phyloP scores from a whole-genome alignment of 2,797 vertebrate species.

The Pelochelys cantorii region DNA sequence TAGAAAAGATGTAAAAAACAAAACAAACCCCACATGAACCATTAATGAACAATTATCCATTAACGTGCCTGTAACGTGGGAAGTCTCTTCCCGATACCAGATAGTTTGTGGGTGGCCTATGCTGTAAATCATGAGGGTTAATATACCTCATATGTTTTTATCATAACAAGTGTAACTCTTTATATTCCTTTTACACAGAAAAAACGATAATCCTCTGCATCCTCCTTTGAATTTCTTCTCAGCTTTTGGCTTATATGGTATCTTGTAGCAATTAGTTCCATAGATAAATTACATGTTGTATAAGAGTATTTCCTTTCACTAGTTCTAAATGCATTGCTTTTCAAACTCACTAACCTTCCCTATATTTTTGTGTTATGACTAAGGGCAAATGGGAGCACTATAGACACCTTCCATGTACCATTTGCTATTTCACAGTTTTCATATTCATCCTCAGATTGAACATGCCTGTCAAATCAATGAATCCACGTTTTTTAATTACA shows the following conservation, averaged over 20 bases:
- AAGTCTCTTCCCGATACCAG: not conserved
- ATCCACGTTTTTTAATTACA: constrained; percentile 5
- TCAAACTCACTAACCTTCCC: not conserved
- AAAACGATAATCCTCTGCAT: not conserved
- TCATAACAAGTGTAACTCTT: not conserved
- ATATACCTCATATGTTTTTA: not conserved
- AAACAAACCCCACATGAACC: constrained; percentile 57
- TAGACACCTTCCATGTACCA: not conserved
- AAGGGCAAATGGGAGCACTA: not conserved
- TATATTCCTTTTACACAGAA: not conserved
- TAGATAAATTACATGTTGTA: not conserved
- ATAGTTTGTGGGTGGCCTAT: not conserved
- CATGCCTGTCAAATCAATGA: not conserved
- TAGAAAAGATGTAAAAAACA: constrained; percentile 78
- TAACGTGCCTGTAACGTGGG: not conserved
- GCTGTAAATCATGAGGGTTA: not conserved
- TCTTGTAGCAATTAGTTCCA: not conserved
- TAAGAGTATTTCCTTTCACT: not conserved
- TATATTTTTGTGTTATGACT: not conserved
- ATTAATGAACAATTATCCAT: not conserved
- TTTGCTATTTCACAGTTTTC: not conserved
- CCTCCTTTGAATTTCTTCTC: not conserved
- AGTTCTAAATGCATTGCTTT: not conserved
- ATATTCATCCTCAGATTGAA: not conserved
- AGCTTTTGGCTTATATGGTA: not conserved